Evolutionary conservation across 2,888 invertebrate species (phyloP), one percentile per base, ranked within the genome.

Genomic region (Spodoptera exigua): DNA sequence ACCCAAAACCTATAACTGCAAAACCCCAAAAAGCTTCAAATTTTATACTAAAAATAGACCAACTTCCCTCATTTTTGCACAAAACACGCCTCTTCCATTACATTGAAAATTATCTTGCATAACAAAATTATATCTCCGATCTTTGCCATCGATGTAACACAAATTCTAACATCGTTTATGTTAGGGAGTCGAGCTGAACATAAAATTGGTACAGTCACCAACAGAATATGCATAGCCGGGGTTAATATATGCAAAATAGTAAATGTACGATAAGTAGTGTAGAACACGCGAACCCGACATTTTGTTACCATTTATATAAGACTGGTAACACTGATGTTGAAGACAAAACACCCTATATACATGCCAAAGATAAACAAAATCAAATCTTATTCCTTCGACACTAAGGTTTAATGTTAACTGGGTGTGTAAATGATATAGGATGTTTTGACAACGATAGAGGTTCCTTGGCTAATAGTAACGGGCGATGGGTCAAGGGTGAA

Each of bases 191-290:
- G 47, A 66, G 63, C 61, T 70, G 75, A 73, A 80, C 80, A 80
- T 82, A 81, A 86, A 85, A 80, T 82, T 78, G 76, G 77, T 79
- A 74, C 75, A 84, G 71, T 80, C 81, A 76, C 78, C 76, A 45
- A 80, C 76, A 79, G 81, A 85, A 83, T 85, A 88, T 87, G 86
- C 85, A 84, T 81, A 81, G 72, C 76, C 27, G 27, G 70, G 75
- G 76, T 82, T 91, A 90, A 92, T 91, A 86, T 91, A 93, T 93
- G 93, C 93, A 92, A 92, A 93, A 91, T 91, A 91, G 87, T 87
- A 84, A 86, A 86, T 85, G 82, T 84, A 88, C 84, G 85, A 82
- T 92, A 93, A 93, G 89, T 92, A 89, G 82, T 75, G 78, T 79
- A 82, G 85, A 88, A 86, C 93, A 93, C 93, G 93, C 93, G 85